Base-by-base conservation (phyloP, 2,113 vertebrate species). In the Mellivora capensis region DNA sequence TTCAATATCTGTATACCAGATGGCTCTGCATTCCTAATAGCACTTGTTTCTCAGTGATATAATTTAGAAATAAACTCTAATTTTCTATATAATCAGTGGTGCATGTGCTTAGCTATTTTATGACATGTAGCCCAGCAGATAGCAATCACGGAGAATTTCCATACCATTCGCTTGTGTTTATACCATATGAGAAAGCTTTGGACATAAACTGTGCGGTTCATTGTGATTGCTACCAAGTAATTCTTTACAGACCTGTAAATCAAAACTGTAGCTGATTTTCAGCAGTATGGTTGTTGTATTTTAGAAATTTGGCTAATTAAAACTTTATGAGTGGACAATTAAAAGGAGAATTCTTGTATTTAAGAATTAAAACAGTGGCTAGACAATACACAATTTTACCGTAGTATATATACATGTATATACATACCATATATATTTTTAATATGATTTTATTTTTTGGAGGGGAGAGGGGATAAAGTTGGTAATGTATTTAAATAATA, bases 221-320 rank as follows among this genome's bases (percentile, higher is more conserved):
- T 97, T 93, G 94, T 97, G 98, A 98, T 97, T 98, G 98, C 98
- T 98, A 98, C 98, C 97, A 97, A 98, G 52, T 98, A 98, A 98
- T 98, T 96, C 86, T 98, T 98, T 98, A 87, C 98, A 99, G 98
- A 96, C 96, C 97, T 98, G 44, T 96, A 98, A 98, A 98, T 98
- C 93, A 98, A 97, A 98, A 98, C 96, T 94, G 80, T 95, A 96
- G 92, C 97, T 97, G 91, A 97, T 98, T 98, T 98, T 97, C 97
- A 97, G 94, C 94, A 94, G 76, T 10, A 2, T 94, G 39, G 96
- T 93, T 97, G 93, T 96, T 97, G 93, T 97, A 84, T 97, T 97
- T 98, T 98, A 95, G 82, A 98, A 98, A 98, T 97, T 64, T 82
- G 59, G 39, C 62, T 95, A 77, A 91, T 86, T 96, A 91, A 96